Evolutionary conservation across 2,888 invertebrate species (phyloP), one percentile per base, ranked within the genome.

Genomic region (Sarcophaga variegata): DNA sequence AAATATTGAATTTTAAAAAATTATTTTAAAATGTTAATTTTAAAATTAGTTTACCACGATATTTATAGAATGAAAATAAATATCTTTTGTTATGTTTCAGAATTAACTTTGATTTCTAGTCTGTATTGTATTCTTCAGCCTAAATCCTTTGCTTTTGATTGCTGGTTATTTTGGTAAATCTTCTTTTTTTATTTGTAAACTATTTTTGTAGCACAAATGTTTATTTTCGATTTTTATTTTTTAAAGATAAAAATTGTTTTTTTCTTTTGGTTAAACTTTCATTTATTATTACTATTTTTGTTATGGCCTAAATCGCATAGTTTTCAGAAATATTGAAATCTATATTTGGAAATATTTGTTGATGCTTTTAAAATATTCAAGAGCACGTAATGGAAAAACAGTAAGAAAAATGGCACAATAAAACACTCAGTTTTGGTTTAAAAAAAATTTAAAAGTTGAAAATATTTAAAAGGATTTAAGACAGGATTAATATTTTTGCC

Each of bases 291-390:
- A 47, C 14, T 63, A 54, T 75, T 69, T 83, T 79, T 37, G 10
- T 37, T 70, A 80, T 80, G 70, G 75, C 59, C 77, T 78, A 64
- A 78, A 74, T 74, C 59, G 60, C 60, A 60, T 69, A 45, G 59
- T 27, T 76, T 74, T 86, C 37, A 81, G 2, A 37, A 76, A 83
- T 83, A 76, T 77, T 74, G 69, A 83, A 83, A 81, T 77, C 64
- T 37, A 72, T 77, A 25, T 66, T 67, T 77, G 77, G 22, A 60
- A 54, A 60, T 75, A 77, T 37, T 78, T 45, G 70, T 37, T 66
- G 62, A 78, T 17, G 71, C 27, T 49, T 78, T 81, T 86, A 77
- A 86, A 86, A 81, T 83, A 86, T 83, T 83, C 69, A 83, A 78
- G 25, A 78, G 70, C 70, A 27, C 37, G 37, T 37, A 47, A 67